A percentile compares a stretch with the other conserved stretches of the same genome.
phyloP scores from a whole-genome alignment of 2,797 vertebrate genomes.

The Sebastes kiyomatsui region DNA sequence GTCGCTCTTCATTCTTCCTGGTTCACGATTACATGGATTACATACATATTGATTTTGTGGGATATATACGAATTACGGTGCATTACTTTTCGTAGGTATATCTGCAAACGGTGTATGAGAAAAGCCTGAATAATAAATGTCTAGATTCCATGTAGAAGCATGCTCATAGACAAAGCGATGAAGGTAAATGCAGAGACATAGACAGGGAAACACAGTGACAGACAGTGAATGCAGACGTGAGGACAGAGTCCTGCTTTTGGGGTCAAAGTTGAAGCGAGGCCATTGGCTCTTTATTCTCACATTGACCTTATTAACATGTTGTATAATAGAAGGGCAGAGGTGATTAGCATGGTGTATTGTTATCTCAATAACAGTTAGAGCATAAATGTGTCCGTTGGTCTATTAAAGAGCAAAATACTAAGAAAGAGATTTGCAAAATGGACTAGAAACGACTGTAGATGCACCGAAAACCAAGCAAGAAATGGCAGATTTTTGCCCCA shows the following conservation, averaged over 20 bases:
- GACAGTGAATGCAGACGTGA: too few species aligned
- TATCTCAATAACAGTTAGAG: neutral
- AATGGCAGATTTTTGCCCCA: neutral
- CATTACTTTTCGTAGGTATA: too few species aligned
- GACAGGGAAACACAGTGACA: too few species aligned
- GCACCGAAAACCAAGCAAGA: neutral
- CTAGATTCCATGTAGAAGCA: too few species aligned
- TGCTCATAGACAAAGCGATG: too few species aligned
- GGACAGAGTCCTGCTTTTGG: fast-evolving
- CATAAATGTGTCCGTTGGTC: neutral
- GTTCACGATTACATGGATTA: too few species aligned
- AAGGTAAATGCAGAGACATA: too few species aligned
- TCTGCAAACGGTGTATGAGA: too few species aligned
- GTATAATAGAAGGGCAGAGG: slow-evolving; percentile 3
- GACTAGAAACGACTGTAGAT: neutral
- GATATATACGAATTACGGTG: too few species aligned
- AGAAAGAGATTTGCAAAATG: neutral
- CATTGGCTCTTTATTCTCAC: slow-evolving; percentile 6
- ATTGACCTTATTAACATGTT: slow-evolving; percentile 1
- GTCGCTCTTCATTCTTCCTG: too few species aligned
- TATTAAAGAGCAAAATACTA: neutral
- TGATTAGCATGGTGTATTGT: neutral
- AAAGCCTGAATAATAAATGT: too few species aligned
- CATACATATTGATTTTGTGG: too few species aligned
- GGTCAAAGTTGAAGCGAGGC: neutral